phyloP scores from a whole-genome alignment of 2,113 vertebrate genomes.

The Caretta caretta region DNA sequence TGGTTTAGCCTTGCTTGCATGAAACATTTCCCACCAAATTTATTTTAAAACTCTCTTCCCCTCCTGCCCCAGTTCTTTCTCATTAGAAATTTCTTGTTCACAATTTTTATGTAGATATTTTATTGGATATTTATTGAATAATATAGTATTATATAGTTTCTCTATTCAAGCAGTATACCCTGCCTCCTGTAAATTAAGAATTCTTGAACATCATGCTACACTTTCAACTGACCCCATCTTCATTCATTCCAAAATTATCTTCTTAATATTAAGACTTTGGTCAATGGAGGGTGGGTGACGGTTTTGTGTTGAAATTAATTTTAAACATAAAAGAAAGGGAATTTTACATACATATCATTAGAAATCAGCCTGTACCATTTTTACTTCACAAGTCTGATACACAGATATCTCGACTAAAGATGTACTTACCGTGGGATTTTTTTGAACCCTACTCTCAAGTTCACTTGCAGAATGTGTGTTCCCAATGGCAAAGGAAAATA shows the following conservation, averaged over 20 bases:
- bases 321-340: not conserved
- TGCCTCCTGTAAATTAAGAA: not conserved
- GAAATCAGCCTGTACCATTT: not conserved
- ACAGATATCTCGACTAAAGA: not conserved
- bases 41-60: not conserved
- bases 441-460: not conserved
- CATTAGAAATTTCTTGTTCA: not conserved
- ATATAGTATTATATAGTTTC: not conserved
- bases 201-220: fast-evolving
- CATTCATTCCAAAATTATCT: not conserved
- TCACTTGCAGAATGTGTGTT: not conserved
- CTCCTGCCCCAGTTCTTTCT: not conserved
- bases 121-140: not conserved
- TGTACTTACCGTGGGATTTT: not conserved
- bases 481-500: not conserved
- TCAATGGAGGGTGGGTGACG: not conserved
- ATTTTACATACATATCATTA: not conserved
- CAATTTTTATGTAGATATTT: not conserved
- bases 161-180: not conserved
- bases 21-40: not conserved
- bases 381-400: not conserved
- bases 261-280: not conserved
- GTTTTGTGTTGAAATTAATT: not conserved
- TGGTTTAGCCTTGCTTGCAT: not conserved
- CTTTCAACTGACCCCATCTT: not conserved